Conservation (phyloP, 2,888 invertebrate species). For the Plagodis dolabraria region DNA sequence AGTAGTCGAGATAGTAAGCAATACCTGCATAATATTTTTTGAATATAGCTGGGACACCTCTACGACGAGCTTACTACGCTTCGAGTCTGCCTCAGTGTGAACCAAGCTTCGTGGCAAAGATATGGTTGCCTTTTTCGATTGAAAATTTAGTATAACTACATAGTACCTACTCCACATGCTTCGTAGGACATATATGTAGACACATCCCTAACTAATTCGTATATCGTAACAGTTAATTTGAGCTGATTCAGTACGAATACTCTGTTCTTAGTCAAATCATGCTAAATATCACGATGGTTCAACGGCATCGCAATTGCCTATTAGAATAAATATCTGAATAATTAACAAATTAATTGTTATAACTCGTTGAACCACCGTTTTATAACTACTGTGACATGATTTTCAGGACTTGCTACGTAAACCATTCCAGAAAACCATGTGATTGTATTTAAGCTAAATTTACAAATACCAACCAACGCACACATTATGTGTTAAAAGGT, state of each 20-base stretch:
- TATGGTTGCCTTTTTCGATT: too few species aligned
- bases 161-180: too few species aligned
- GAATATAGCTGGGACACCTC: too few species aligned
- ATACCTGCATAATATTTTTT: too few species aligned
- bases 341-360: conserved; percentile 33
- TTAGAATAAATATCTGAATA: conserved; percentile 35
- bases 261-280: conserved; percentile 30
- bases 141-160: too few species aligned
- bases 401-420: conserved; percentile 22
- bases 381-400: conserved; percentile 21
- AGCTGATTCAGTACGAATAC: conserved; percentile 16
- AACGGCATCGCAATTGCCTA: conserved; percentile 21
- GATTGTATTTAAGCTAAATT: conserved; percentile 13
- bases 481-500: conserved; percentile 56
- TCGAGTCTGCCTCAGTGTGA: too few species aligned
- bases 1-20: too few species aligned
- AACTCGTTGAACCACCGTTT: conserved; percentile 32
- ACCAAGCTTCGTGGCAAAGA: too few species aligned
- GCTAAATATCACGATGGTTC: conserved; percentile 23
- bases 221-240: conserved; percentile 10
- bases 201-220: conserved; percentile 1
- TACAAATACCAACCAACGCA: conserved; percentile 44
- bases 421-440: conserved; percentile 30
- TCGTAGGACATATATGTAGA: not conserved
- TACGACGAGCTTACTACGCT: too few species aligned